Percentiles rank a stretch among this genome's conserved stretches.
Evolutionary conservation across 2,113 vertebrate species (phyloP).

Genomic region (Motacilla alba): DNA sequence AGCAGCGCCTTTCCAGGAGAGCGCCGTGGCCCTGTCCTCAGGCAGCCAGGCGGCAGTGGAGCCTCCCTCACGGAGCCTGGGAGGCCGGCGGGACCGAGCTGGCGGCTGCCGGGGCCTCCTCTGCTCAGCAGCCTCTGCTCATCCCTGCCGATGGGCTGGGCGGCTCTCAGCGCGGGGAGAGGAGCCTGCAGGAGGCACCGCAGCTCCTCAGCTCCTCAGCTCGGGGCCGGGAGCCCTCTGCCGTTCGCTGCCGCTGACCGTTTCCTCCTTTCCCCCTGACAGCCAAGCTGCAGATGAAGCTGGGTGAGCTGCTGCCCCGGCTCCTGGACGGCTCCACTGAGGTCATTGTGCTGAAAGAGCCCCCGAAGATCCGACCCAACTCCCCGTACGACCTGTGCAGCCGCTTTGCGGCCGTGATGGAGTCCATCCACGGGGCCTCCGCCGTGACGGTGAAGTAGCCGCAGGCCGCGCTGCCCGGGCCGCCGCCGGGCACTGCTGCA

Average conservation of each 20-base stretch:
- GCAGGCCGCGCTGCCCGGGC: fast-evolving
- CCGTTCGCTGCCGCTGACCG: neutral
- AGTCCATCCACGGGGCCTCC: conserved; percentile 87
- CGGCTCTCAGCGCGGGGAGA: neutral
- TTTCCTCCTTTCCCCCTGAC: neutral
- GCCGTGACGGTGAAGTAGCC: conserved; percentile 80
- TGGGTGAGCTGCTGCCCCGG: conserved; percentile 90
- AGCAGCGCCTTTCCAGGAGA: neutral
- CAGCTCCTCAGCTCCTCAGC: neutral
- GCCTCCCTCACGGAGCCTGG: neutral
- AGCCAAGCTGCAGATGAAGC: conserved; percentile 87
- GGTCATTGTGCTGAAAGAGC: conserved; percentile 87
- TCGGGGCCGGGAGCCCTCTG: neutral
- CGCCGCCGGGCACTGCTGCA: neutral
- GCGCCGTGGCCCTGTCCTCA: fast-evolving
- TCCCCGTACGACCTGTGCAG: conserved; percentile 92
- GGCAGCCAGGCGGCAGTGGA: neutral
- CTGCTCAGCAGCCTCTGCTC: neutral
- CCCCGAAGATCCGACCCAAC: conserved; percentile 88
- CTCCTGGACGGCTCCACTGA: conserved; percentile 89
- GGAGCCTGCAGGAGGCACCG: neutral
- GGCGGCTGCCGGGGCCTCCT: fast-evolving
- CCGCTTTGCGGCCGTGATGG: conserved; percentile 91
- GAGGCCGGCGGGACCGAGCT: neutral
- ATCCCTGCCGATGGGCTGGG: neutral